phyloP scores from a whole-genome alignment of 2,113 vertebrate genomes.

The Alosa alosa region DNA sequence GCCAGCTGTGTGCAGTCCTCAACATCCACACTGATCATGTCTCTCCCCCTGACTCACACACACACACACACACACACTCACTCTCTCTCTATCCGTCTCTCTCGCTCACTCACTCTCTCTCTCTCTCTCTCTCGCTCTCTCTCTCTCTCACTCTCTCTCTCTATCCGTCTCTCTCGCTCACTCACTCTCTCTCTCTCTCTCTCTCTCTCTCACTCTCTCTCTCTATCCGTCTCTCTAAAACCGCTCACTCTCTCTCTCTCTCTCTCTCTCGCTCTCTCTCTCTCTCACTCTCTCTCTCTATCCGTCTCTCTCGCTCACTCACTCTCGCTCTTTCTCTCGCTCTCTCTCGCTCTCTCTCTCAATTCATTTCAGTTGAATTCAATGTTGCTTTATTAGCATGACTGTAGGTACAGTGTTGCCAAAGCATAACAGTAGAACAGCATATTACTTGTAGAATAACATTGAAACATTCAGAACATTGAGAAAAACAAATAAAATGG shows the following conservation, averaged over 20 bases:
- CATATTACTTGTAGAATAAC: too few species aligned
- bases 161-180: neutral
- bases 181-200: neutral
- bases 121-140: neutral
- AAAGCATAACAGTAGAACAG: too few species aligned
- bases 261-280: neutral
- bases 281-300: neutral
- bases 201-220: neutral
- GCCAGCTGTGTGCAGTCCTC: neutral
- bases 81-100: neutral
- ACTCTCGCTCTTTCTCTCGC: too few species aligned
- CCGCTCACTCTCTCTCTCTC: neutral
- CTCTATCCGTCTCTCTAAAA: too few species aligned
- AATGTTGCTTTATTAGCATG: neutral
- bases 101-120: neutral
- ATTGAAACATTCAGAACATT: too few species aligned
- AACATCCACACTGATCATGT: neutral
- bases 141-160: neutral
- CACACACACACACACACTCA: too few species aligned
- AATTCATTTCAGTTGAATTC: too few species aligned
- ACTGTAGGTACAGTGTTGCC: too few species aligned
- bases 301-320: neutral
- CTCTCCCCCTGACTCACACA: neutral
- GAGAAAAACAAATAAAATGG: too few species aligned
- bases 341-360: neutral